Percentiles rank a stretch among this genome's conserved stretches.
Evolutionary conservation across 1,140 invertebrate genomes (phyloP).

Genomic region (Pentalonia nigronervosa): DNA sequence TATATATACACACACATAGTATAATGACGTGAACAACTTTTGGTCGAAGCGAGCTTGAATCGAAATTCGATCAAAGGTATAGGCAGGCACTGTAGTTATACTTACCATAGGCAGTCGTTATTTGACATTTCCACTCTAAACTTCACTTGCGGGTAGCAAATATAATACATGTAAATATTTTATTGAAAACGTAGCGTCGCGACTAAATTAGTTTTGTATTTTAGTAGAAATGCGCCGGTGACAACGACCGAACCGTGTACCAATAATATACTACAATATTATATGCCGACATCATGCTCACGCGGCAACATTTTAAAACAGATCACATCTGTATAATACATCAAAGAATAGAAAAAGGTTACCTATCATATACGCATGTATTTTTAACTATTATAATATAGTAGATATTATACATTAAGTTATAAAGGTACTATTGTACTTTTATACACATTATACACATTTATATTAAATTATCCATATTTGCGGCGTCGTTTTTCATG

Average conservation of each 20-base stretch:
- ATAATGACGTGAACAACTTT: background rate
- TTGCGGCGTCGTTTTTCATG: background rate
- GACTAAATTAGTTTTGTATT: background rate
- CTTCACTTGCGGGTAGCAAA: background rate
- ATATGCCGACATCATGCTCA: background rate
- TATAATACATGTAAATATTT: background rate
- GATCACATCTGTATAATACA: background rate
- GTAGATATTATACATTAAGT: too few relatives aligned
- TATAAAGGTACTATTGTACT: too few relatives aligned
- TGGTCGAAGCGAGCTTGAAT: background rate
- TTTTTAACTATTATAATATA: too few relatives aligned
- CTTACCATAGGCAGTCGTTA: background rate
- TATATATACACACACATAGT: too few relatives aligned
- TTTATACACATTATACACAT: too few relatives aligned
- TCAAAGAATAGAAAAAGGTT: background rate
- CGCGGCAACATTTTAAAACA: background rate
- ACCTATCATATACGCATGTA: background rate
- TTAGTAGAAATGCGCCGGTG: background rate
- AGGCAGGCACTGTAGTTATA: background rate
- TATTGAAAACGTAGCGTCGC: background rate
- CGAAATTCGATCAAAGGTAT: background rate
- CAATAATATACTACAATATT: background rate
- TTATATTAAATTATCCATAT: background rate
- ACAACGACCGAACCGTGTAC: background rate
- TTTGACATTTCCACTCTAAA: background rate